These are phyloP conservation scores for Rhyacophila brunnea DNA, from an alignment of 1,140 invertebrate species.

Conservation along the genomic window DNA sequence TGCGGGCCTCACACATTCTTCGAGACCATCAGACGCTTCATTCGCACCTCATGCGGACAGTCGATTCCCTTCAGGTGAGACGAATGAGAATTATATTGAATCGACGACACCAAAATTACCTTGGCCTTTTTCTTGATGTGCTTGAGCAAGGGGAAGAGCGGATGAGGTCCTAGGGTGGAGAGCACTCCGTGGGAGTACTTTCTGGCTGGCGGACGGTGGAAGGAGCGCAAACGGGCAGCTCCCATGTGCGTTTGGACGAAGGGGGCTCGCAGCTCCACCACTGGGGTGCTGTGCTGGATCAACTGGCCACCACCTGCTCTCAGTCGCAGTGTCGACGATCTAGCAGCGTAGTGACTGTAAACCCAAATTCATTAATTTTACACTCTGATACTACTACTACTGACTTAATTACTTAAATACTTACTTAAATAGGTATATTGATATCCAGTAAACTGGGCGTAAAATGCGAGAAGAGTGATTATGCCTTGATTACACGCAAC, in stretches of 20 bases:
- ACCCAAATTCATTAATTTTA: too few species aligned
- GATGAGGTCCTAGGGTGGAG: constrained; percentile 67
- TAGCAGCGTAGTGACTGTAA: constrained; percentile 86
- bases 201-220: constrained; percentile 90
- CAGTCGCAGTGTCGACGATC: constrained; percentile 74
- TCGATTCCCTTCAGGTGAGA: too few species aligned
- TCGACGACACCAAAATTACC: constrained; percentile 49
- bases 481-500: too few species aligned
- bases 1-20: too few species aligned
- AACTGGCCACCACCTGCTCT: constrained; percentile 81
- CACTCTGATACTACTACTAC: too few species aligned
- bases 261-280: constrained; percentile 88
- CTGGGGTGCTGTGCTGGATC: constrained; percentile 96
- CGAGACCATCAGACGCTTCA: too few species aligned
- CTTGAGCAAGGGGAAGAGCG: constrained; percentile 80
- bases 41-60: too few species aligned
- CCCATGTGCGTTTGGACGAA: constrained; percentile 95
- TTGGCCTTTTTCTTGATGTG: constrained; percentile 91
- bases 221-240: constrained; percentile 75
- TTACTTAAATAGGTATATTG: too few species aligned
- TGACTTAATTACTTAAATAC: too few species aligned
- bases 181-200: constrained; percentile 82
- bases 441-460: too few species aligned
- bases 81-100: too few species aligned
- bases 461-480: too few species aligned